Conservation (phyloP, 2,888 invertebrate genomes). For the Gandaritis pyraliata region DNA sequence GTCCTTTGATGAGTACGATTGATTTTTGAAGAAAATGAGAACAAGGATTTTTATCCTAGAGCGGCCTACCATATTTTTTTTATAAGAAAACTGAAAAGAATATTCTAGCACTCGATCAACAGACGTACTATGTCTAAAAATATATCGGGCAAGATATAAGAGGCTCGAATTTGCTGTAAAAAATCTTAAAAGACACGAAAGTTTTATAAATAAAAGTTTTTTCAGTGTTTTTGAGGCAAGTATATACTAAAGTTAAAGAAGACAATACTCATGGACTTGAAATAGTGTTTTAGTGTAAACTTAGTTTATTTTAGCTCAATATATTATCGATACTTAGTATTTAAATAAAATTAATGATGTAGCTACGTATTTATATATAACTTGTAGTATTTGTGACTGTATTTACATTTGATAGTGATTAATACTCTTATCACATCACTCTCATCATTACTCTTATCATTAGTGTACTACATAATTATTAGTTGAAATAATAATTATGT, state of each 20-base stretch:
- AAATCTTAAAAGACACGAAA: too few relatives aligned
- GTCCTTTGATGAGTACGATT: conserved; percentile 6
- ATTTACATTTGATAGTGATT: conserved; percentile 17
- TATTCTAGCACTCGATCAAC: too few relatives aligned
- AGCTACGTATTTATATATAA: neutral
- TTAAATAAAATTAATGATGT: neutral
- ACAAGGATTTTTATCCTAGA: too few relatives aligned
- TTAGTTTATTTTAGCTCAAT: conserved; percentile 7
- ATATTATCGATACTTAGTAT: neutral
- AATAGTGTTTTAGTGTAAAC: conserved; percentile 12
- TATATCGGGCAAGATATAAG: too few relatives aligned
- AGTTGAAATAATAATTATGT: neutral
- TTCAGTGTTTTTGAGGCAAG: too few relatives aligned
- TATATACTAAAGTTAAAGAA: neutral
- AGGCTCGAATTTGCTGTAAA: too few relatives aligned
- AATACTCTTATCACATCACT: too few relatives aligned
- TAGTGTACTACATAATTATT: conserved; percentile 2
- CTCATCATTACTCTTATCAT: conserved; percentile 12
- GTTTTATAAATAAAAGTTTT: too few relatives aligned
- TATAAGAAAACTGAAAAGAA: too few relatives aligned
- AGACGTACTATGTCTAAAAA: too few relatives aligned
- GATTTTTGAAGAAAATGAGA: neutral
- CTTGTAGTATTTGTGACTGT: conserved; percentile 7
- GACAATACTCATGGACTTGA: conserved; percentile 13
- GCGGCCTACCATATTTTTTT: too few relatives aligned